Base-by-base conservation (phyloP, 1,140 invertebrate species). In the Rhopalosiphum padi region DNA sequence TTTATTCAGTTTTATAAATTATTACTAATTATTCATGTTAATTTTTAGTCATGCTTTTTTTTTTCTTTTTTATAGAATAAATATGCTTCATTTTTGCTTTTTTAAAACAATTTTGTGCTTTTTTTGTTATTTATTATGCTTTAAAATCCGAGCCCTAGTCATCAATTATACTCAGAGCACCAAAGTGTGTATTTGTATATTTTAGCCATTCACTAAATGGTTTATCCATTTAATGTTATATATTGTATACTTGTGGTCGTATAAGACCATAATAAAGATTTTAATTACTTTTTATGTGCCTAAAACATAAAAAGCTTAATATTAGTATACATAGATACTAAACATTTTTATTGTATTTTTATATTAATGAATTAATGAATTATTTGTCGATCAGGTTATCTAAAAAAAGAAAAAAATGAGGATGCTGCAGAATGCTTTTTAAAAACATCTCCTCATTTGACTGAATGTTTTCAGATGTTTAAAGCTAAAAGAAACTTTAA, bases 401-500 rank as follows among this genome's bases (percentile, higher is more conserved):
- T 93, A 4, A 93, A 93, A 15, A 86, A 93, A 86, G 91, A 93
- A 53, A 48, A 51, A 53, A 86, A 86, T 43, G 91, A 93, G 11
- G 82, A 86, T 4, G 46, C 35, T 37, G 91, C 91, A 25, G 82
- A 55, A 30, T 55, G 51, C 35, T 93, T 93, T 93, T 86, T 93
- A n/a, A 86, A 93, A 85, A 30, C 91, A 15, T 93, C 91, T n/a
- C 91, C 82, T 53, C 91, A 93, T 93, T 53, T 93, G 21, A 93
- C n/a, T 41, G 91, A 93, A 93, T 93, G 91, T 55, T 93, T 86
- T 93, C 82, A 93, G 11, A 93, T 93, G 82, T 93, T 55, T 83
- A 82, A 85, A 41, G 46, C 48, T 85, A 93, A 93, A 8, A 35
- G 48, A 85, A 93, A 93, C 35, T 93, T 93, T 85, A 93, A 93